Evolutionary conservation across 2,113 vertebrate genomes (phyloP).

Genomic region (Macrotus californicus): DNA sequence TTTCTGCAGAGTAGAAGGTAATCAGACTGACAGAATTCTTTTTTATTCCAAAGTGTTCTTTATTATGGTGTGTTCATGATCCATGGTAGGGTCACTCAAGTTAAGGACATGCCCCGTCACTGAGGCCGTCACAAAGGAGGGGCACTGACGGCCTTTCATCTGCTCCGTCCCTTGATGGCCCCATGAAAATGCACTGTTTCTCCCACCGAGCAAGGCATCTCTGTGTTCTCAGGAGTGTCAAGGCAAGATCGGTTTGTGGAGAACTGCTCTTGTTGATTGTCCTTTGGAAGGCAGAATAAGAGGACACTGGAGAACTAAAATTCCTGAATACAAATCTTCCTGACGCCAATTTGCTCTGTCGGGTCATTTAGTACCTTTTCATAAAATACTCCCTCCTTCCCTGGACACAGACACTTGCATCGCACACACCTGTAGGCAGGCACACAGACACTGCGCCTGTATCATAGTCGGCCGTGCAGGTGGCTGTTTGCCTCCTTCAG

Average conservation of each 20-base stretch:
- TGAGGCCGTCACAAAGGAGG: neutral
- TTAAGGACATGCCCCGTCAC: neutral
- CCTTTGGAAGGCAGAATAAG: neutral
- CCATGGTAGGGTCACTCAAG: neutral
- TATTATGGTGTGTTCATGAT: neutral
- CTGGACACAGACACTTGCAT: neutral
- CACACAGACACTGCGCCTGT: rapidly evolving
- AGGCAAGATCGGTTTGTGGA: neutral
- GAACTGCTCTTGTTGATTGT: neutral
- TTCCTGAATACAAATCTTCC: neutral
- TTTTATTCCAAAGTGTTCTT: neutral
- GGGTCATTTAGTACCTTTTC: neutral
- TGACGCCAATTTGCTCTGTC: neutral
- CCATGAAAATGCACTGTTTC: neutral
- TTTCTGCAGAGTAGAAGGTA: neutral
- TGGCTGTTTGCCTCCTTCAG: neutral
- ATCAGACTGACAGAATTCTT: neutral
- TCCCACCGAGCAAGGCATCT: neutral
- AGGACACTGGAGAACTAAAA: neutral
- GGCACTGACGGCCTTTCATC: neutral
- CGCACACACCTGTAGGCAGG: rapidly evolving
- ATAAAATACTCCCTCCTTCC: neutral
- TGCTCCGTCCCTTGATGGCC: neutral
- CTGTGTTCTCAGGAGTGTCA: neutral
- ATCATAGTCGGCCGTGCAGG: too few species aligned